Evolutionary conservation across 30 jellyfish, hydroid and myxozoan genomes (phyloP), one percentile per base, ranked within the genome.

Genomic region (Hydractinia symbiolongicarpus): DNA sequence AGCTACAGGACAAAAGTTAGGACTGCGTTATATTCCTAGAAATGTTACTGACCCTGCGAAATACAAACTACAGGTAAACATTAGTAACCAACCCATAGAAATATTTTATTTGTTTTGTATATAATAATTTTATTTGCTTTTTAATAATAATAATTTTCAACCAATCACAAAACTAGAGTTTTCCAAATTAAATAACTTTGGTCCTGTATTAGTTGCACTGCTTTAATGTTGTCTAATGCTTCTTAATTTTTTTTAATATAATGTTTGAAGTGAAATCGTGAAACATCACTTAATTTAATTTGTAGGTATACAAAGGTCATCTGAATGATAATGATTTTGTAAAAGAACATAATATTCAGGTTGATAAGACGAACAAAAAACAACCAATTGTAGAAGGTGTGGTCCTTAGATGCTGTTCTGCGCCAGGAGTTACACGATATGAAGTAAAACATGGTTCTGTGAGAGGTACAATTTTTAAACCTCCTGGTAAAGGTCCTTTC

Each of bases 1-100:
- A 53, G 90, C 81, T 8, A 84, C 86, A 16, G 90, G 87, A 10
- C 83, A 86, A 76, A 81, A 87, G 66, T 15, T 30, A 49, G 90
- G 90, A 21, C 14, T 55, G 57, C 69, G 95, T 7, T 86, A 51
- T 50, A 61, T 69, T 5, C 74, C 89, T 54, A 54, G 77, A 58
- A 70, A 86, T 21, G 81, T 80, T 11, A 72, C 71, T 9, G 58
- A 62, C 20, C 88, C 88, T 30, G 72, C 66, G 79, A 74, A 66
- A 14, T 85, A 58, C 72, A 50, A 50, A 50, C 40, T 85, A 4
- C 49, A 62, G 51, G 80, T 71, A 71, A 71, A 0, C 30, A 9
- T 20, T 1, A 9, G 4, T 71, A 11, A 0, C 16, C 19, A 3
- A 58, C 69, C 19, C 19, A 11, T 11, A 0, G 17, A 58, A 17